Evolutionary conservation across 1,140 invertebrate species (phyloP).

Genomic region (Tenebrio molitor): DNA sequence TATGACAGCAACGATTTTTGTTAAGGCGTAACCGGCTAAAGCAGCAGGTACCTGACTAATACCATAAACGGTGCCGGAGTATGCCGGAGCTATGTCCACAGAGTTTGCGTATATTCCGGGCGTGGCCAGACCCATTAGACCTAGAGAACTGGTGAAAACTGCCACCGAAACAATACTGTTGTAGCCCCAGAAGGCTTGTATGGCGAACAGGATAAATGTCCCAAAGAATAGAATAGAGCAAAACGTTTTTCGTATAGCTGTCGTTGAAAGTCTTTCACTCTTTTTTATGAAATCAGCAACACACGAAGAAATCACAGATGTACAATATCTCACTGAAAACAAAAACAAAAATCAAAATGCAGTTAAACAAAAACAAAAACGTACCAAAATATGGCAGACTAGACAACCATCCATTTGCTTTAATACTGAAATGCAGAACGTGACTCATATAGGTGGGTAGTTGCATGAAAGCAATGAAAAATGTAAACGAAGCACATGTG

Average conservation of each 20-base stretch:
- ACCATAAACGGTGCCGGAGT: constrained; percentile 8
- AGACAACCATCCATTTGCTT: constrained; percentile 84
- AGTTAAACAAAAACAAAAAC: not conserved
- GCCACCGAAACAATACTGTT: not conserved
- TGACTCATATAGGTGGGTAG: constrained; percentile 93
- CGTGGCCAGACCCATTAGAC: not conserved
- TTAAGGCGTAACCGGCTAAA: not conserved
- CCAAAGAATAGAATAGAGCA: not conserved
- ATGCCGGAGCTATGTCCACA: constrained; percentile 15
- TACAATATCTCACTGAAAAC: not conserved
- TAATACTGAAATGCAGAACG: constrained; percentile 88
- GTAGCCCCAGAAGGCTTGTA: constrained; percentile 31
- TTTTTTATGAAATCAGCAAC: constrained; percentile 6
- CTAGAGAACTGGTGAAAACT: not conserved
- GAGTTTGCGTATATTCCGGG: not conserved
- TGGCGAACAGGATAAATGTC: not conserved
- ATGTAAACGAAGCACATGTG: constrained; percentile 90
- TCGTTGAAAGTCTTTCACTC: constrained; percentile 8
- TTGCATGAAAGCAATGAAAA: constrained; percentile 92
- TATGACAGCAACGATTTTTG: constrained; percentile 1
- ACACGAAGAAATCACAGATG: not conserved
- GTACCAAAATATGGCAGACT: constrained; percentile 84
- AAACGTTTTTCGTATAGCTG: constrained; percentile 5
- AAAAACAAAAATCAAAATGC: not conserved
- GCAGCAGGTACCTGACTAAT: not conserved